Evolutionary conservation across 1,140 invertebrate species (phyloP).

Genomic region (Drosophila azteca): DNA sequence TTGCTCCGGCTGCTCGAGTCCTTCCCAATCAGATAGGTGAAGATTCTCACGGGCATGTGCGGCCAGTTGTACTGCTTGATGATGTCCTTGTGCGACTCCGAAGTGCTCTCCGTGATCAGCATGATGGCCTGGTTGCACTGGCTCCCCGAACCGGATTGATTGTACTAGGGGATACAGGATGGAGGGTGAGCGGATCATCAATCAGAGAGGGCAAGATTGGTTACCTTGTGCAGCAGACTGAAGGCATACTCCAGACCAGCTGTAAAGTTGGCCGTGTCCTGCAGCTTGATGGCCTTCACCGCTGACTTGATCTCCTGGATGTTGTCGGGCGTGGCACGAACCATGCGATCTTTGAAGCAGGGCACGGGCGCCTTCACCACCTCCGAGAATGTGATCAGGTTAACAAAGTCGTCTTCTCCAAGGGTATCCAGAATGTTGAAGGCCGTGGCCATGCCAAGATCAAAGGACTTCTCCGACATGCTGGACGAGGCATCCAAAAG

Average conservation of each 20-base stretch:
- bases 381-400: constrained; percentile 94
- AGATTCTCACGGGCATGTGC: constrained; percentile 95
- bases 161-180: constrained; percentile 86
- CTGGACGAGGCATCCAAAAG: constrained; percentile 95
- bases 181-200: not conserved
- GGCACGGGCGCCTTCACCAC: constrained; percentile 90
- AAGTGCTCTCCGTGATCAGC: constrained; percentile 96
- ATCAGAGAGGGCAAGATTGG: not conserved
- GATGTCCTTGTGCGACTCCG: constrained; percentile 85
- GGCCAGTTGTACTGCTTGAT: constrained; percentile 95
- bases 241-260: constrained; percentile 95
- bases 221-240: constrained; percentile 94
- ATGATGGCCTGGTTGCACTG: constrained; percentile 99
- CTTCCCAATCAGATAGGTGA: constrained; percentile 97
- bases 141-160: constrained; percentile 91
- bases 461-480: constrained; percentile 92
- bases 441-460: constrained; percentile 93
- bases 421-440: constrained; percentile 96
- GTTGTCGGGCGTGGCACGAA: constrained; percentile 95
- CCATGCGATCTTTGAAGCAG: constrained; percentile 94
- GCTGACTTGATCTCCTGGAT: constrained; percentile 92
- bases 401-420: constrained; percentile 98
- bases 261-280: constrained; percentile 96
- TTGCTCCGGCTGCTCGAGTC: constrained; percentile 94
- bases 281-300: constrained; percentile 87